These are phyloP conservation scores for Lanius collurio DNA, from an alignment of 2,113 vertebrate species.

Conservation along the genomic window DNA sequence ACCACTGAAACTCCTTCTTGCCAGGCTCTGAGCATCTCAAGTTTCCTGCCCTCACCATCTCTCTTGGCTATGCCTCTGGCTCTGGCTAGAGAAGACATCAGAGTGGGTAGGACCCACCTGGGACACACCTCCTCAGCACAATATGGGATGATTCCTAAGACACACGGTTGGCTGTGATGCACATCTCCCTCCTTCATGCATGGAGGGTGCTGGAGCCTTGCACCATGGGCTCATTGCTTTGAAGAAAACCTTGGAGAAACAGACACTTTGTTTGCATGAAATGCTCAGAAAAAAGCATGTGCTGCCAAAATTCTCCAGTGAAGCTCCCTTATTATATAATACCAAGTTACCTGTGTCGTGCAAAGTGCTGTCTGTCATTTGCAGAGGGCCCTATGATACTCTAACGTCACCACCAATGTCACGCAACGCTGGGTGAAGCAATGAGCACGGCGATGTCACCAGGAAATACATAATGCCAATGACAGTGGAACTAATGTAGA, in stretches of 20 bases:
- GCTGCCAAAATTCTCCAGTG: background rate
- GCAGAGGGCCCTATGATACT: background rate
- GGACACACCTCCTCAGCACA: background rate
- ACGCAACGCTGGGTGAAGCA: slow-evolving; percentile 42
- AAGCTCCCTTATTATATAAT: slow-evolving; percentile 42
- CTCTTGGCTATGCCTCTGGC: background rate
- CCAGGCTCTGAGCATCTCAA: background rate
- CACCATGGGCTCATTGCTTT: background rate
- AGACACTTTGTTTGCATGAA: background rate
- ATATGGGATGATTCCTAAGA: background rate
- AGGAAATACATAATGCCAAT: slow-evolving; percentile 56
- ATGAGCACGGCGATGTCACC: slow-evolving; percentile 7
- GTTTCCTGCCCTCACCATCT: background rate
- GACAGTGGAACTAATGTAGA: slow-evolving; percentile 70
- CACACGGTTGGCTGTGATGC: accelerated
- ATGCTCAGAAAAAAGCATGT: background rate
- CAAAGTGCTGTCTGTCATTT: slow-evolving; percentile 16
- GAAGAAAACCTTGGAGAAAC: background rate
- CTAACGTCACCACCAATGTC: slow-evolving; percentile 42
- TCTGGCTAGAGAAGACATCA: background rate
- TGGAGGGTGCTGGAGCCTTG: background rate
- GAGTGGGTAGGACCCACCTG: background rate
- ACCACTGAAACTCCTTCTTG: background rate
- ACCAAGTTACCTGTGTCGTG: background rate
- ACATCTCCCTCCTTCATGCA: background rate